A percentile compares a stretch with the other conserved stretches of the same genome.
Evolutionary conservation across 2,797 vertebrate genomes (phyloP).

Genomic region (Microctenopoma steveboyesi): DNA sequence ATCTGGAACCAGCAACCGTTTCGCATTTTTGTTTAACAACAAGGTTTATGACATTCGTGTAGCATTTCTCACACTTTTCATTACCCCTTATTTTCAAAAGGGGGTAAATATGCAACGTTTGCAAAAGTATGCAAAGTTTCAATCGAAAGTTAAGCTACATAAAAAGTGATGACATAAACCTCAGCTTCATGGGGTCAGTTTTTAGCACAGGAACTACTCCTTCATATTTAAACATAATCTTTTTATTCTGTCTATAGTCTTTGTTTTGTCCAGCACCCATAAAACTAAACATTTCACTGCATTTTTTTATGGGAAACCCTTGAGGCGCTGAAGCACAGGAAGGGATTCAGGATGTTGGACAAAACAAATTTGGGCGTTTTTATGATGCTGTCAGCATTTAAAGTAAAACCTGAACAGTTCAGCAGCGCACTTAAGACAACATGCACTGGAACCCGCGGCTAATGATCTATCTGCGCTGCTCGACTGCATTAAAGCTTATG

Average conservation of each 20-base stretch:
- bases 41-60: neutral
- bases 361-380: conserved; percentile 44
- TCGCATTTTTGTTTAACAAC: neutral
- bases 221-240: neutral
- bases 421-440: conserved; percentile 34
- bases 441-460: conserved; percentile 29
- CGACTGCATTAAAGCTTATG: conserved; percentile 31
- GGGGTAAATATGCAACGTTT: neutral
- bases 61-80: no score
- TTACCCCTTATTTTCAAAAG: no score
- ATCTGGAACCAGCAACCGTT: neutral
- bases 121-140: neutral
- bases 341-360: conserved; percentile 28
- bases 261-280: neutral
- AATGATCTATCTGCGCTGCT: conserved; percentile 32
- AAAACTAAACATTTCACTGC: conserved; percentile 21
- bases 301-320: conserved; percentile 35
- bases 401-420: conserved; percentile 28
- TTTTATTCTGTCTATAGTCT: neutral
- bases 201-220: neutral
- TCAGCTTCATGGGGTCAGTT: neutral
- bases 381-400: conserved; percentile 43
- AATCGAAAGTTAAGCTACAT: neutral
- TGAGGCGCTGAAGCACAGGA: conserved; percentile 38
- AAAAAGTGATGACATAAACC: neutral